A percentile compares a stretch with the other conserved stretches of the same genome.
phyloP scores from a whole-genome alignment of 2,888 invertebrate genomes.

The Leptarthrus brevirostris region DNA sequence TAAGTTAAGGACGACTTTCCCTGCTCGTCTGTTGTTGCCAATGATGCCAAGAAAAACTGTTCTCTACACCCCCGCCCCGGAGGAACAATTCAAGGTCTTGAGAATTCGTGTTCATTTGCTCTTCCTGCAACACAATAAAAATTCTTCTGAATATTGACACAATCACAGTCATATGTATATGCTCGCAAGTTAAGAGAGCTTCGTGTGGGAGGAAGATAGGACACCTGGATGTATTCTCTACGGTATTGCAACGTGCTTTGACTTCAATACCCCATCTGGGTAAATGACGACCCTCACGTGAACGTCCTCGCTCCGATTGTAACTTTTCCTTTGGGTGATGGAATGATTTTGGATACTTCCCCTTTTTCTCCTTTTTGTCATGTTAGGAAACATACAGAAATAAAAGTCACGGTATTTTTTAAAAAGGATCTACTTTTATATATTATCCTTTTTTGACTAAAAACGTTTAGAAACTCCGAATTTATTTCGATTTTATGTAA shows the following conservation, averaged over 20 bases:
- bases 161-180: background rate
- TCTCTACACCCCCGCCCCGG: background rate
- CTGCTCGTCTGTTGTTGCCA: background rate
- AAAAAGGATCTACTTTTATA: background rate
- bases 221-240: conserved; percentile 8
- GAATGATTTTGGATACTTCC: background rate
- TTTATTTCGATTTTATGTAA: too few species aligned
- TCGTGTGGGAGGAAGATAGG: background rate
- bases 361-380: background rate
- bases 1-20: conserved; percentile 17
- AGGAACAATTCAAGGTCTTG: background rate
- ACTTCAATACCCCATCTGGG: conserved; percentile 27
- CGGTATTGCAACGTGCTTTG: conserved; percentile 45
- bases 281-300: conserved; percentile 39
- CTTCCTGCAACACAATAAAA: conserved; percentile 3
- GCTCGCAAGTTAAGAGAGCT: background rate
- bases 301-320: conserved; percentile 9
- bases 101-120: conserved; percentile 31
- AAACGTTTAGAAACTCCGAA: too few species aligned
- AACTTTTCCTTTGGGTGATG: background rate
- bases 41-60: background rate
- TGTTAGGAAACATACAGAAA: background rate
- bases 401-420: background rate
- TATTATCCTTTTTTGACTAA: too few species aligned
- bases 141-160: conserved; percentile 7